Conservation (phyloP, 2,113 vertebrate species). For the Prinia subflava region DNA sequence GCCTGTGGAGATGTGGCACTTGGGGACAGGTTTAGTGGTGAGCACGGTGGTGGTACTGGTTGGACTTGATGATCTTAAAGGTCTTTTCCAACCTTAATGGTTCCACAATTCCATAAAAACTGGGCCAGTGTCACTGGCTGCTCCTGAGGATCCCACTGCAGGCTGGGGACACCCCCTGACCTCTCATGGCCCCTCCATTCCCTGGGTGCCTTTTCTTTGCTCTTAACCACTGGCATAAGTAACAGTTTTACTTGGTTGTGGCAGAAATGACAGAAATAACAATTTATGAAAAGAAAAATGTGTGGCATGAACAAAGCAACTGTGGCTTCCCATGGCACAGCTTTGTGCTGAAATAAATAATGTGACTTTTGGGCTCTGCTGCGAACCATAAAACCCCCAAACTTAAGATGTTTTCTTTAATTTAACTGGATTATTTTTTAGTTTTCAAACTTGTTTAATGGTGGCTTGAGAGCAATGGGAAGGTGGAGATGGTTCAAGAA, state of each 20-base stretch:
- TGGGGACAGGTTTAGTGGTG: neutral
- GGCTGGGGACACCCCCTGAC: neutral
- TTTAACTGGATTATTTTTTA: neutral
- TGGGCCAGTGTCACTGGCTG: neutral
- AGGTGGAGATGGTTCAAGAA: neutral
- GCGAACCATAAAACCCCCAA: neutral
- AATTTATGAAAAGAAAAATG: neutral
- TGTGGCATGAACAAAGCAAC: neutral
- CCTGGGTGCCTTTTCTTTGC: neutral
- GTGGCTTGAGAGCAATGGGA: neutral
- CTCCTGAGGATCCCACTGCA: neutral
- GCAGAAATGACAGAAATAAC: neutral
- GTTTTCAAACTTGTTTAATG: neutral
- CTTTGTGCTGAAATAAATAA: neutral
- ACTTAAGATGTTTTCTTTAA: neutral
- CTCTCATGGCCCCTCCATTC: neutral
- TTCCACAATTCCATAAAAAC: neutral
- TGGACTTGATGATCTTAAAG: neutral
- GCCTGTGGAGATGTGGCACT: neutral
- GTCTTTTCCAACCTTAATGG: neutral
- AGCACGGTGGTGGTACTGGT: neutral
- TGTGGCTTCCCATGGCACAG: neutral
- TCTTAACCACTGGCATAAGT: neutral
- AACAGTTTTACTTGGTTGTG: neutral
- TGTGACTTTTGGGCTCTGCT: neutral